A percentile compares a stretch with the other conserved stretches of the same genome.
Evolutionary conservation across 2,888 invertebrate genomes (phyloP).

Genomic region (Scaptomyza caliginosa): DNA sequence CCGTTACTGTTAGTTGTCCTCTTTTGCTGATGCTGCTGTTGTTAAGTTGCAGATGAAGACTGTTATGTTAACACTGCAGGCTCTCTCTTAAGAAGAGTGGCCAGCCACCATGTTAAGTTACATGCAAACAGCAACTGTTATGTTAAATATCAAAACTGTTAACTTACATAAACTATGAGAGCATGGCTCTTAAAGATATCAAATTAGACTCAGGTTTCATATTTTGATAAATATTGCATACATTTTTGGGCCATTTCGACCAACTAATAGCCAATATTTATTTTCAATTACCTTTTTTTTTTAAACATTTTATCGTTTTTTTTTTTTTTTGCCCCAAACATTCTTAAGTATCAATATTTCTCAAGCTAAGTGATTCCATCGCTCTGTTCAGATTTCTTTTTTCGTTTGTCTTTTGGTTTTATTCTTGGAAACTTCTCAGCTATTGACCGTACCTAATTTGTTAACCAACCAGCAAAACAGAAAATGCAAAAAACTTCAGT

Average conservation of each 20-base stretch:
- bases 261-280: neutral
- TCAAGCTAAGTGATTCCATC: slow-evolving; percentile 1
- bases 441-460: slow-evolving; percentile 66
- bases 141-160: slow-evolving; percentile 14
- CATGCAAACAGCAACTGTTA: slow-evolving; percentile 18
- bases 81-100: slow-evolving; percentile 35
- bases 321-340: neutral
- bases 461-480: slow-evolving; percentile 66
- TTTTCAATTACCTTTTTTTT: neutral
- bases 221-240: neutral
- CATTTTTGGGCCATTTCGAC: neutral
- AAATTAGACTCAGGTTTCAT: neutral
- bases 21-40: slow-evolving; percentile 32
- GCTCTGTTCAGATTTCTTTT: neutral
- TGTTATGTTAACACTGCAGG: slow-evolving; percentile 19
- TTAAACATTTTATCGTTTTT: neutral
- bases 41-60: slow-evolving; percentile 50
- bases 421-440: slow-evolving; percentile 24
- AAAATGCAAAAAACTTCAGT: slow-evolving; percentile 47
- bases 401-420: slow-evolving; percentile 19
- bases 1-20: slow-evolving; percentile 51
- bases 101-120: neutral
- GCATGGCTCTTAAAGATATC: slow-evolving; percentile 1
- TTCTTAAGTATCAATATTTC: slow-evolving; percentile 18
- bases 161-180: neutral